Base-by-base conservation (phyloP, 2,888 invertebrate genomes). In the Microctonus hyperodae region DNA sequence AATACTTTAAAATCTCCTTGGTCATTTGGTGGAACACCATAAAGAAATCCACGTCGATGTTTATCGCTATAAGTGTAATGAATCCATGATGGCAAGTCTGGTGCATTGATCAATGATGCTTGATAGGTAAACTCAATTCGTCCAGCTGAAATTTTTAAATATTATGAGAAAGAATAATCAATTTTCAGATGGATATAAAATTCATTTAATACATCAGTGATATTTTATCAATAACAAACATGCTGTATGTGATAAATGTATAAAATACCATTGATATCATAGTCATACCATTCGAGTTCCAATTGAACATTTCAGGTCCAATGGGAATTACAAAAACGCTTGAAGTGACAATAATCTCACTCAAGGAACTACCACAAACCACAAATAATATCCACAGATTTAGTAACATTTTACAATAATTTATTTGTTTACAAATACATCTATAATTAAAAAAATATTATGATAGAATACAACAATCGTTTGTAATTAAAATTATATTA, bases 61-160 rank as follows among this genome's bases (percentile, higher is more conserved):
- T 89, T 86, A n/a, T 89, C 87, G 75, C 94, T 94, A 81, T 93
- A 94, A 69, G 91, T 90, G 79, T 94, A 95, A 63, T 92, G 89
- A 72, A 96, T 89, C 96, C 96, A 96, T 3, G 90, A 86, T 0
- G 96, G 96, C 50, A 96, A 85, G 83, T 96, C 95, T 0, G 96
- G 95, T 72, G 92, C 90, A 72, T 91, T 90, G 60, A 89, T 82
- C 66, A 95, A 81, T 0, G 94, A 91, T 0, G 93, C 90, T 71
- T 92, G 90, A 83, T 93, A 95, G 1, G 89, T 87, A 78, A 89
- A 91, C 71, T 90, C 90, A 75, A 89, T 86, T 70, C 86, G 86
- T 67, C 86, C 86, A 73, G 87, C 89, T 89, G 79, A 9, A 83
- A 20, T 23, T 51, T n/a, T 28, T 40, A 23, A 37, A 33, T 48